Conservation (phyloP, 2,888 invertebrate genomes). For the Stenoptilia bipunctidactyla region DNA sequence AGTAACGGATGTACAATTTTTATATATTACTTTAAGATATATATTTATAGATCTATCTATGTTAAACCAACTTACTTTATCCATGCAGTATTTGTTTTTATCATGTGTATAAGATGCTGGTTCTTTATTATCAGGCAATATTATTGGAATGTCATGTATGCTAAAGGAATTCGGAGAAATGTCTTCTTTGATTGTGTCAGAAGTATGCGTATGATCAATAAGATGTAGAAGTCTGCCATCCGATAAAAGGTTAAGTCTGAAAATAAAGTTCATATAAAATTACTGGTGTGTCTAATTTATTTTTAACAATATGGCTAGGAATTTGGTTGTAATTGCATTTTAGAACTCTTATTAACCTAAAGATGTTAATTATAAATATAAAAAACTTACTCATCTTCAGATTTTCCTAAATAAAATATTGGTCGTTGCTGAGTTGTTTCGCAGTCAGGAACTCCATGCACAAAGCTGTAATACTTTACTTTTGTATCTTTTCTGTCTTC, state of each 20-base stretch:
- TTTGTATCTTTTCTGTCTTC: slow-evolving; percentile 71
- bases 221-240: slow-evolving; percentile 83
- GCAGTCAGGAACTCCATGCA: slow-evolving; percentile 78
- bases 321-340: not conserved
- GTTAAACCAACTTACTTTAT: slow-evolving; percentile 73
- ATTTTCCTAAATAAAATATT: slow-evolving; percentile 74
- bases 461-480: slow-evolving; percentile 69
- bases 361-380: not conserved
- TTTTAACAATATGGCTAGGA: not conserved
- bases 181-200: slow-evolving; percentile 51
- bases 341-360: not conserved
- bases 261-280: too few species aligned
- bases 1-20: too few species aligned
- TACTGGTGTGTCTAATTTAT: too few species aligned
- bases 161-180: slow-evolving; percentile 30
- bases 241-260: slow-evolving; percentile 74
- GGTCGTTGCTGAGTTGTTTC: slow-evolving; percentile 77
- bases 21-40: too few species aligned
- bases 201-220: slow-evolving; percentile 68
- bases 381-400: slow-evolving; percentile 66
- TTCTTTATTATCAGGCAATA: slow-evolving; percentile 59
- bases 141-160: slow-evolving; percentile 37
- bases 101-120: slow-evolving; percentile 77
- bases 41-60: too few species aligned
- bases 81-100: slow-evolving; percentile 84